Base-by-base conservation (phyloP, 2,113 vertebrate genomes). In the Pontoporia blainvillei region DNA sequence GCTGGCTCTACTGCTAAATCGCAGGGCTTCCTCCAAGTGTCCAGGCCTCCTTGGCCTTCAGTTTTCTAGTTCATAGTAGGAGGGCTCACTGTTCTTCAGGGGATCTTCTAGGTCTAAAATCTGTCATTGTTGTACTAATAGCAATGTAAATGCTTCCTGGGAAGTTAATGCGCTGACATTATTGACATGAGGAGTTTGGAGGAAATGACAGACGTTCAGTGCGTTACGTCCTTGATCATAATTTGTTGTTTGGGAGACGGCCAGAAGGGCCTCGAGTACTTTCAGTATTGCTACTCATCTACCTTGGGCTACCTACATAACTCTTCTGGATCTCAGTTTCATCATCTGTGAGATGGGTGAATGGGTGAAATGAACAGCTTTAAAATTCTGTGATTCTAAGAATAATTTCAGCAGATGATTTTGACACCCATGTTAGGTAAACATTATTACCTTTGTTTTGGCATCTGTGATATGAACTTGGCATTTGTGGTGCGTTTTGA, bases 121-220 rank as follows among this genome's bases (percentile, higher is more conserved):
- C 31, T 54, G 61, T 89, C 52, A 57, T 25, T 17, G 44, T 66
- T 88, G 36, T 83, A 59, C 89, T 57, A 88, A 71, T 44, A 73
- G 85, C 85, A 87, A 67, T 52, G 54, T 86, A 76, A 88, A 52
- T 86, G 83, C 52, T 91, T 93, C 75, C n/a, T 59, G 36, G 89
- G n/a, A 93, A 84, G 82, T 86, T 92, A 83, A 86, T 73, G 73
- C 91, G 39, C 91, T 83, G 86, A 59, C n/a, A 25, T 76, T 95
- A 88, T 78, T 94, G 39, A 71, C 54, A n/a, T 39, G 75, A 78
- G 69, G 52, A 54, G 18, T 59, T 86, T 69, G 34, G 62, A 64
- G 49, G 71, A 81, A 91, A 93, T 66, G 73, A 49, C n/a, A 78
- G 79, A 39, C 36, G n/a, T 21, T 61, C 9, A 0, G 6, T 49